Evolutionary conservation across 2,888 invertebrate genomes (phyloP).

Genomic region (Gastracanthus pulcherrimus): DNA sequence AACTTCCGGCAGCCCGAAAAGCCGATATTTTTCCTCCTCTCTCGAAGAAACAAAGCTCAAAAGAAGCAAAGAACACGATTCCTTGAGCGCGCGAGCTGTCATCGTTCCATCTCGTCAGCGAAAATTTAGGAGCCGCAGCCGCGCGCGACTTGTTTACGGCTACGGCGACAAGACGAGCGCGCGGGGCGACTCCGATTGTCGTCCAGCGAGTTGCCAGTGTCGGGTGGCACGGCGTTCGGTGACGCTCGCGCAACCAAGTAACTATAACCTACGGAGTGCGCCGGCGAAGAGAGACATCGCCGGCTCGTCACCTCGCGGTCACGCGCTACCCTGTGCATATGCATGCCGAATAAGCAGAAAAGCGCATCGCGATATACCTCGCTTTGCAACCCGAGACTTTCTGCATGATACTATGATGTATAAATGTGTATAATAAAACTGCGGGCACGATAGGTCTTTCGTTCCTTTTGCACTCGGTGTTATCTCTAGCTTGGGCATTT

Average conservation of each 20-base stretch:
- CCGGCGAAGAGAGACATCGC: background rate
- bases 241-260: no score
- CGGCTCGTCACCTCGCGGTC: background rate
- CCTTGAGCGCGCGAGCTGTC: background rate
- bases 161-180: slow-evolving; percentile 14
- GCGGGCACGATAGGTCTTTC: no score
- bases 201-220: background rate
- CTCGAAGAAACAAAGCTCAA: slow-evolving; percentile 64
- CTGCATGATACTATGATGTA: no score
- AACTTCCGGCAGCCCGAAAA: no score
- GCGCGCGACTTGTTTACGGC: slow-evolving; percentile 41
- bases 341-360: slow-evolving; percentile 45
- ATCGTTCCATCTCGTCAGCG: slow-evolving; percentile 32
- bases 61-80: background rate
- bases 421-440: no score
- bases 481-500: no score
- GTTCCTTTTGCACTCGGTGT: no score
- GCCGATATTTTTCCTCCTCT: background rate
- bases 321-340: background rate
- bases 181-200: slow-evolving; percentile 6
- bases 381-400: background rate
- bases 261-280: background rate
- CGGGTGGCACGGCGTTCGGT: slow-evolving; percentile 3
- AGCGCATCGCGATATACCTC: background rate
- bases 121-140: slow-evolving; percentile 39